Evolutionary conservation across 2,113 vertebrate genomes (phyloP), one percentile per base, ranked within the genome.

Genomic region (Lichenostomus cassidix): DNA sequence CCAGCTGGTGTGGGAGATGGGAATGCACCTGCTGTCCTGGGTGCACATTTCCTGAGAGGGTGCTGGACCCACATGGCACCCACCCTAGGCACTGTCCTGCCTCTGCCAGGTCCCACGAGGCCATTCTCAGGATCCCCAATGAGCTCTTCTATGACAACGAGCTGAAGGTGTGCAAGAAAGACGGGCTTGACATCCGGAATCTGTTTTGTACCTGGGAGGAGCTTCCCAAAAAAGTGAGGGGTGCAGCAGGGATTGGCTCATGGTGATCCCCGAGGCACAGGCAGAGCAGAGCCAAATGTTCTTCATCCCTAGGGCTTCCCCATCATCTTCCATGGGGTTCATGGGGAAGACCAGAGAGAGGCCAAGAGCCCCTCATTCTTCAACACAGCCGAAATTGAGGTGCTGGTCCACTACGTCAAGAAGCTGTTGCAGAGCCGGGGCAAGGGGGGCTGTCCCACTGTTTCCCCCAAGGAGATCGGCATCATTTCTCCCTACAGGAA

Each of bases 401-500:
- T 98, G 5, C 94, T 99, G 76, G 86, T 99, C 4, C 29, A 78
- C 2, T 99, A 99, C 80, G 97, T 99, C 55, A 98, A 41, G 92
- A 98, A 98, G 92, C 98, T 99, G 80, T 97, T 99, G 92, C 80
- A 97, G 86, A 92, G 95, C 3, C 93, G 27, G 23, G 97, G 98
- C 81, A 99, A 97, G 96, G 98, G 89, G 10, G 97, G 98, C 15
- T 83, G 97, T 62, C 79, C 96, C 17, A 97, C 41, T 3, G 87
- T 99, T 83, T 83, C 96, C 2, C 98, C 99, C 42, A 97, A 79
- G 94, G 98, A 99, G 6, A 97, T 99, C 2, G 99, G 99, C 28
- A 97, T 99, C 94, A 99, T 99, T 86, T 97, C 99, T 58, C 99
- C 99, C 35, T 99, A 99, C 97, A 99, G 99, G 92, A 99, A 99